Percentiles rank a stretch among this genome's conserved stretches.
Evolutionary conservation across 2,113 vertebrate genomes (phyloP).

Genomic region (Prionailurus bengalensis): DNA sequence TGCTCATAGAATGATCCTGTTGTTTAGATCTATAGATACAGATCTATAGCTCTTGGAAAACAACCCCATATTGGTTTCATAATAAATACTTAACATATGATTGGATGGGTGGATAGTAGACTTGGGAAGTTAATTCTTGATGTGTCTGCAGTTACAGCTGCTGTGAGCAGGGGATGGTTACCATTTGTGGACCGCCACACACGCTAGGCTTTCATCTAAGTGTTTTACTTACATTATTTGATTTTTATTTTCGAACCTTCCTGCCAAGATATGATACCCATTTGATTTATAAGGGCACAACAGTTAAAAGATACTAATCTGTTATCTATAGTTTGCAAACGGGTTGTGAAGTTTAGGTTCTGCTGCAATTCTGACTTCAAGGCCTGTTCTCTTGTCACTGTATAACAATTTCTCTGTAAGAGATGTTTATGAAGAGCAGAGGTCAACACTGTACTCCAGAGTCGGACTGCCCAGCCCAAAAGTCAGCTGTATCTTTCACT

Average conservation of each 20-base stretch:
- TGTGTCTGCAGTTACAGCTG: background rate
- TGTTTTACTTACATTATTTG: background rate
- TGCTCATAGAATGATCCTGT: background rate
- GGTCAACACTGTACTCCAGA: background rate
- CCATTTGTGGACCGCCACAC: background rate
- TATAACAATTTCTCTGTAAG: background rate
- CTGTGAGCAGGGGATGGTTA: background rate
- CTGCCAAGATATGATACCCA: background rate
- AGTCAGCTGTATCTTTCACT: background rate
- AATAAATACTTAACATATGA: background rate
- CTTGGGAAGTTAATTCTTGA: background rate
- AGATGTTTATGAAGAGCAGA: background rate
- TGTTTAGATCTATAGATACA: background rate
- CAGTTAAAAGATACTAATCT: conserved; percentile 5
- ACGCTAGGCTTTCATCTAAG: background rate
- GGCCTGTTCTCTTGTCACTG: background rate
- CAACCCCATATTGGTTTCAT: background rate
- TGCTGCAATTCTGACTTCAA: background rate
- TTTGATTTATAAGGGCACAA: background rate
- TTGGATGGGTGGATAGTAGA: background rate
- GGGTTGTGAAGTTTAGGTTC: background rate
- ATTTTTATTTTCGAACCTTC: conserved; percentile 22
- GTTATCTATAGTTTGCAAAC: background rate
- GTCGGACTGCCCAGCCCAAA: background rate
- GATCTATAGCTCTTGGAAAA: background rate